These are phyloP conservation scores for Siniperca undulata DNA, from an alignment of 2,797 vertebrate species.

Conservation along the genomic window DNA sequence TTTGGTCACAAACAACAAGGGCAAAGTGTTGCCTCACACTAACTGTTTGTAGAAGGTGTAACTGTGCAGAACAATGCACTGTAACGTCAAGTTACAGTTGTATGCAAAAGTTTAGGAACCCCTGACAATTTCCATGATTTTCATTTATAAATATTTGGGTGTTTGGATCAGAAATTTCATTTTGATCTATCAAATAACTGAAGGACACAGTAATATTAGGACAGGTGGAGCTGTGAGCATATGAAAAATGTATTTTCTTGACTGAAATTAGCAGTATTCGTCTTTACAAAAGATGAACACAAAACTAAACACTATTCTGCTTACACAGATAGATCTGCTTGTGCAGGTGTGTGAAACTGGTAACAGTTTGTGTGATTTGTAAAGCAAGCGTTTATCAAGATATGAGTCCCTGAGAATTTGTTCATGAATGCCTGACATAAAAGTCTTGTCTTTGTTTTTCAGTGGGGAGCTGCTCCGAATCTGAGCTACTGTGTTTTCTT, in stretches of 20 bases:
- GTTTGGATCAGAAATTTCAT: no score
- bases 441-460: conserved; percentile 52
- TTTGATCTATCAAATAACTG: no score
- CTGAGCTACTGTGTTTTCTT: conserved; percentile 55
- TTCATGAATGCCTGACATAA: conserved; percentile 30
- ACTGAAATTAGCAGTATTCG: background rate
- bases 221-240: background rate
- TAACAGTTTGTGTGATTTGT: conserved; percentile 47
- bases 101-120: no score
- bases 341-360: conserved; percentile 60
- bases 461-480: conserved; percentile 28
- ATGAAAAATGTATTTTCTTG: background rate
- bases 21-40: background rate
- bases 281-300: conserved; percentile 25
- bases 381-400: conserved; percentile 49
- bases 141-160: no score
- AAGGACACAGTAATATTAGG: no score
- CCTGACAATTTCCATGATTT: no score
- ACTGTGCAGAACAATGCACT: background rate
- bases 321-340: conserved; percentile 45
- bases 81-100: background rate
- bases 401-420: conserved; percentile 39
- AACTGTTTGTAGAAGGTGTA: background rate
- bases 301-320: conserved; percentile 20
- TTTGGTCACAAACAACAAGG: no score